Base-by-base conservation (phyloP, 2,888 invertebrate genomes). In the Melanotus villosus region DNA sequence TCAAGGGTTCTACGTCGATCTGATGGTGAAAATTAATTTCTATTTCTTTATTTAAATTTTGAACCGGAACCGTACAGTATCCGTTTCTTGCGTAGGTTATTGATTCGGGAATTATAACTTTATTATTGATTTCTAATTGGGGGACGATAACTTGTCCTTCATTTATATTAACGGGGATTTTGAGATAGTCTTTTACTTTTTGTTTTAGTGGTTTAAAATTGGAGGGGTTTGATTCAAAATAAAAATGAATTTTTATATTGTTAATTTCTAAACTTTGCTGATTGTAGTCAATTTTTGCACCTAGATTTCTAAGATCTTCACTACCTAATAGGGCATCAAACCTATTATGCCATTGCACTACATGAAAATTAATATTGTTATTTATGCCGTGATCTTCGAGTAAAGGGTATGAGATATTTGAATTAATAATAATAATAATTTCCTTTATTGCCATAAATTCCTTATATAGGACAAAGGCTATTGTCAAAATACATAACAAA, bases 291-390 rank as follows among this genome's bases (percentile, higher is more conserved):
- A n/a, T n/a, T n/a, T n/a, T n/a, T n/a, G 57, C 62, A 23, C 34
- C 60, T 54, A 68, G 38, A 9, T 50, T 58, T 12, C 16, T 4
- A 14, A 68, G 23, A 12, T 68, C 58, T 14, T 47, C 50, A n/a
- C 63, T 68, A 12, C 58, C 68, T 58, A 68, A 7, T 30, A 68
- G 38, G 4, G 63, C 63, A 36, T 68, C 63, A 23, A 64, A 64
- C 9, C 63, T 19, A 30, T 63, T 58, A 30, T 68, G 57, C 68
- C 62, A 68, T 30, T 56, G 18, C 1, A 68, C 0, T 18, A 68
- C n/a, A 41, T 63, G 56, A 26, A 63, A 58, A 10, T 68, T 36
- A 4, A 68, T 68, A 9, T 30, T 14, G 14, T 58, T 18, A 16
- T 59, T 32, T 16, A 68, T 64, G 0, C 68, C 58, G n/a, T 52